Base-by-base conservation (phyloP, 2,797 vertebrate genomes). In the Darevskia mixta region DNA sequence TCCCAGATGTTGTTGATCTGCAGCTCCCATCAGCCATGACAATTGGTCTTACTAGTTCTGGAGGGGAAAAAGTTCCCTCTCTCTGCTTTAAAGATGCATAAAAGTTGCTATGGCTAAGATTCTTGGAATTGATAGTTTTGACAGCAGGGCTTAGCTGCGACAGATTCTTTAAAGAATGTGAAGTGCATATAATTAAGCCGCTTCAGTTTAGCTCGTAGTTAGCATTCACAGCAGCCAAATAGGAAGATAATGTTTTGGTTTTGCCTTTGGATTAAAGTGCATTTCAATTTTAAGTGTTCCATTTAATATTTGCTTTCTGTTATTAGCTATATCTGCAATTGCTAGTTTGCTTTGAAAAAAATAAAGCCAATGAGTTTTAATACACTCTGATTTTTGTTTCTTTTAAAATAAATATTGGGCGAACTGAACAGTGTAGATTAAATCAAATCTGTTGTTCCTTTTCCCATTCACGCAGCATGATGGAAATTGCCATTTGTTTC, bases 311-410 rank as follows among this genome's bases (percentile, higher is more conserved):
- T 66, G 17, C 0, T 82, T 86, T 79, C 35, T 86, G 72, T 87
- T 45, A 35, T 66, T 58, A 83, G 83, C 80, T 43, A n/a, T 4
- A 2, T 27, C 77, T 66, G 20, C 41, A 85, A 45, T 58, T 89
- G 88, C 58, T 90, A 7, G 66, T 81, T 89, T 69, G 71, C 18
- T 80, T 45, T 73, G 32, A 5, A 18, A 71, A 71, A 88, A 71
- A 84, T 27, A 90, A 78, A 83, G 72, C 67, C 41, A n/a, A 20
- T 41, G 61, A 71, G 9, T n/a, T 35, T 32, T 66, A 18, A 67
- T 41, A n/a, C 15, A 2, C 15, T 58, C 25, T 41, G 17, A 15
- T 38, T n/a, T 67, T 81, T 85, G 41, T 67, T 69, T n/a, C 43
- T 69, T 86, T 27, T 67, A 13, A 15, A 67, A 38, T 55, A 25